Base-by-base conservation (phyloP, 1,140 invertebrate species). In the Homalodisca vitripennis region DNA sequence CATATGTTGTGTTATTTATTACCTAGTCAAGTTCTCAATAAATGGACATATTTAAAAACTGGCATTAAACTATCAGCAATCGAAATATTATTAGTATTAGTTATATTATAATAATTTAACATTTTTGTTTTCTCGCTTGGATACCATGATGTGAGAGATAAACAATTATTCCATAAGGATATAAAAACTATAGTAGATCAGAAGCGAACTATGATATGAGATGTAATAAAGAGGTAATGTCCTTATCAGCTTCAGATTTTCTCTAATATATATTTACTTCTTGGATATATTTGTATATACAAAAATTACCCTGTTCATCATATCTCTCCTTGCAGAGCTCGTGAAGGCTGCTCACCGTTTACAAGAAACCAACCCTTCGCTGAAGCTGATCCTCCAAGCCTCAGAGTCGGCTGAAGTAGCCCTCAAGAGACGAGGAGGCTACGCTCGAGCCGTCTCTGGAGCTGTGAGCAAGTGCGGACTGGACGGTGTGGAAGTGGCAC, bases 401-500 rank as follows among this genome's bases (percentile, higher is more conserved):
- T 74, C 77, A 20, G 81, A 82, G 57, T 72, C 74, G 48, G 63
- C 69, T 17, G 51, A 68, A 20, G 32, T 20, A 10, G 27, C 51
- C 24, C 60, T 71, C 22, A 79, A 80, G 6, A 83, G 80, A 55
- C 78, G 86, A 78, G 68, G 31, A 17, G 55, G 48, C 26, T 60
- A 62, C 32, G 68, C 55, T 26, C 60, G 31, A 13, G 34, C 31
- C 53, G 46, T 48, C 27, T 34, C 53, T 29, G 63, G 63, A 27
- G 73, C 83, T 2, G 74, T 85, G 13, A 83, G 83, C 72, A 79
- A 80, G 6, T 83, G 80, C 60, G 78, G 85, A 78, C 79, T 88
- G 47, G 87, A 89, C 75, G 89, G 88, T 73, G 74, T 90, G 1
- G 88, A 90, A 73, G 76, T 90, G 14, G 81, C 88, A 74, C 81